Percentiles rank a stretch among this genome's conserved stretches.
These are phyloP conservation scores for Hycleus cichorii DNA, from an alignment of 1,140 invertebrate species.

Conservation along the genomic window DNA sequence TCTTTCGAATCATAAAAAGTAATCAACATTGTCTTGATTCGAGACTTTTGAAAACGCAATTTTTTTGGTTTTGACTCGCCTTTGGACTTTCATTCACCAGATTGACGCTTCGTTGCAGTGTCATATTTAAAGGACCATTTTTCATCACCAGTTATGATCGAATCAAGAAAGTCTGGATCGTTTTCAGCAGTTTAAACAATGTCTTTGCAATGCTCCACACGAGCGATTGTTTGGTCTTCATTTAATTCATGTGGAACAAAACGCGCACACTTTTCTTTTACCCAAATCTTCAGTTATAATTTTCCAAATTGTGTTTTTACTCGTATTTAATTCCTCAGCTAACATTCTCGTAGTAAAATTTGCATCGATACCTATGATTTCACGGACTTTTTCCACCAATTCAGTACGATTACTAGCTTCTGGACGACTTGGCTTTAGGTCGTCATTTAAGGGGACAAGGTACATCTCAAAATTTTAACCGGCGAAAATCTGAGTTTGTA, in stretches of 20 bases:
- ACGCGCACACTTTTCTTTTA: neutral
- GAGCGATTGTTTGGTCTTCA: neutral
- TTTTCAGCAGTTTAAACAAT: neutral
- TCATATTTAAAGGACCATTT: too few species aligned
- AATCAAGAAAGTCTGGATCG: neutral
- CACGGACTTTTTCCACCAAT: neutral
- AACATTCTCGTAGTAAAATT: neutral
- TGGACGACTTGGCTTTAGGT: neutral
- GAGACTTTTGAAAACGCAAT: too few species aligned
- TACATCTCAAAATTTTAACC: too few species aligned
- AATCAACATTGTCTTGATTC: too few species aligned
- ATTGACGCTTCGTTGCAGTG: too few species aligned
- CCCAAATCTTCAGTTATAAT: slow-evolving; percentile 1
- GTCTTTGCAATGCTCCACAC: neutral
- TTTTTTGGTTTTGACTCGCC: too few species aligned
- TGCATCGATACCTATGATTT: neutral
- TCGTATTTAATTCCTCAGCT: neutral
- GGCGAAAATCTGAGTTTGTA: too few species aligned
- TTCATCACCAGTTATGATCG: too few species aligned
- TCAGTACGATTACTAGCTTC: neutral
- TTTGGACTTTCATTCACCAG: too few species aligned
- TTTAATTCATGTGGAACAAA: neutral
- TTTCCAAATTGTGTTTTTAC: neutral
- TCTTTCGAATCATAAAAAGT: too few species aligned
- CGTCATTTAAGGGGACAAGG: neutral